Conservation (phyloP, 2,797 vertebrate species). For the Nannoperca australis region DNA sequence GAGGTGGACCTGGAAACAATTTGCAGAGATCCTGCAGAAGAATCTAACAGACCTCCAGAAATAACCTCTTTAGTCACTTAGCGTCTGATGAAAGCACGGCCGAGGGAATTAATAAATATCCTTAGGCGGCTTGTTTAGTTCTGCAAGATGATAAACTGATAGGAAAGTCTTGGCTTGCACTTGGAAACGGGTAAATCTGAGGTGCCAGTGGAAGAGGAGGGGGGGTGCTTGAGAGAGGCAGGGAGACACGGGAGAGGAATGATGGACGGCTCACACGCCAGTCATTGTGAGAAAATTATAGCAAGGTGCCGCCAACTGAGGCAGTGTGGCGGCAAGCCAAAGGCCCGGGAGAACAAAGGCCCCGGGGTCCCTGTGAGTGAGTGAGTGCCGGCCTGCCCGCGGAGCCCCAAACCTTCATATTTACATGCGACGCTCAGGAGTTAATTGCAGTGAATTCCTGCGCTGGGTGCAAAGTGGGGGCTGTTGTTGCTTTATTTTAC, state of each 20-base stretch:
- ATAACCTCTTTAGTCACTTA: conserved; percentile 29
- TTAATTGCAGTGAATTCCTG: conserved; percentile 86
- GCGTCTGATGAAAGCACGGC: conserved; percentile 58
- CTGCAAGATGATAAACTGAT: conserved; percentile 53
- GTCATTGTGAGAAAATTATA: conserved; percentile 81
- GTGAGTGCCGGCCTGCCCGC: conserved; percentile 53
- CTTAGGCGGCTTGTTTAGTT: conserved; percentile 53
- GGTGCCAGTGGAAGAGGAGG: conserved; percentile 41
- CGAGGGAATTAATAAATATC: conserved; percentile 58
- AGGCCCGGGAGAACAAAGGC: conserved; percentile 79
- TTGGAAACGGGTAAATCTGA: conserved; percentile 40
- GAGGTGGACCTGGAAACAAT: conserved; percentile 62
- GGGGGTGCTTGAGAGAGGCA: conserved; percentile 37
- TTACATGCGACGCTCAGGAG: conserved; percentile 82
- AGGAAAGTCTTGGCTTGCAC: conserved; percentile 45
- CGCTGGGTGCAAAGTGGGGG: conserved; percentile 75
- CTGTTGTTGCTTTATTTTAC: conserved; percentile 78
- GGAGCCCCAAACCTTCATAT: conserved; percentile 80
- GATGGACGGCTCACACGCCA: conserved; percentile 84
- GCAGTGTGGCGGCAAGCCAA: conserved; percentile 79
- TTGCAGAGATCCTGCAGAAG: conserved; percentile 38
- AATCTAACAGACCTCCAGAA: conserved; percentile 42
- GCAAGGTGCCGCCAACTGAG: conserved; percentile 80
- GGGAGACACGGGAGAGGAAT: conserved; percentile 61
- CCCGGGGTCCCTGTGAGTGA: conserved; percentile 64